Percentiles rank a stretch among this genome's conserved stretches.
Evolutionary conservation across 2,888 invertebrate species (phyloP).

Genomic region (Homarus gammarus): DNA sequence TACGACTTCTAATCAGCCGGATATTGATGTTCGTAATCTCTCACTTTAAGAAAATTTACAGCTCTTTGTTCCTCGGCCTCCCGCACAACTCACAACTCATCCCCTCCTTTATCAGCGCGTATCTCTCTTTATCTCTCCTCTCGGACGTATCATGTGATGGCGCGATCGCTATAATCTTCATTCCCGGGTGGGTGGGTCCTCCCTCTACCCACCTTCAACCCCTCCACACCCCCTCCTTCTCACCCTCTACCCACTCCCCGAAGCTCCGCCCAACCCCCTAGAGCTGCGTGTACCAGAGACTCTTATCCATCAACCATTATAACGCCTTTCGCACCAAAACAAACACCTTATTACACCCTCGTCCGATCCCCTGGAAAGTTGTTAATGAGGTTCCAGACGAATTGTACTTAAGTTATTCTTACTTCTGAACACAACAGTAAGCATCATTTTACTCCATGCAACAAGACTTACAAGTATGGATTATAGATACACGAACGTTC

Average conservation of each 20-base stretch:
- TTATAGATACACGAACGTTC: conserved; percentile 36
- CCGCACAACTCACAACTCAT: conserved; percentile 68
- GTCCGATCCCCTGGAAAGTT: conserved; percentile 67
- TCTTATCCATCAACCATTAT: conserved; percentile 75
- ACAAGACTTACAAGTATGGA: conserved; percentile 15
- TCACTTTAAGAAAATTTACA: conserved; percentile 69
- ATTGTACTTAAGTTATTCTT: background rate
- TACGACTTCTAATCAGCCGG: conserved; percentile 67
- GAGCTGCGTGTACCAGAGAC: conserved; percentile 66
- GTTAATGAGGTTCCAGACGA: conserved; percentile 22
- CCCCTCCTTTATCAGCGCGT: conserved; percentile 67
- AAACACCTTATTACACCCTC: conserved; percentile 74
- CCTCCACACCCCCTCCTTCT: background rate
- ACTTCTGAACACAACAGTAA: background rate
- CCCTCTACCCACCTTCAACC: conserved; percentile 5
- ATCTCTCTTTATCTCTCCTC: conserved; percentile 62
- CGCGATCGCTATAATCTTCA: conserved; percentile 70
- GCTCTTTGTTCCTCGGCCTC: conserved; percentile 66
- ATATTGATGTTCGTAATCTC: conserved; percentile 71
- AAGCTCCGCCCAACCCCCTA: conserved; percentile 56
- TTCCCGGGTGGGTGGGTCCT: conserved; percentile 52
- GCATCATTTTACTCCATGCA: background rate
- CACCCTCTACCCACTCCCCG: conserved; percentile 16
- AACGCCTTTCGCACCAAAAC: conserved; percentile 75
- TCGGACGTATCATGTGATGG: conserved; percentile 70